Evolutionary conservation across 2,113 vertebrate species (phyloP).

Genomic region (Nesogale talazaci): DNA sequence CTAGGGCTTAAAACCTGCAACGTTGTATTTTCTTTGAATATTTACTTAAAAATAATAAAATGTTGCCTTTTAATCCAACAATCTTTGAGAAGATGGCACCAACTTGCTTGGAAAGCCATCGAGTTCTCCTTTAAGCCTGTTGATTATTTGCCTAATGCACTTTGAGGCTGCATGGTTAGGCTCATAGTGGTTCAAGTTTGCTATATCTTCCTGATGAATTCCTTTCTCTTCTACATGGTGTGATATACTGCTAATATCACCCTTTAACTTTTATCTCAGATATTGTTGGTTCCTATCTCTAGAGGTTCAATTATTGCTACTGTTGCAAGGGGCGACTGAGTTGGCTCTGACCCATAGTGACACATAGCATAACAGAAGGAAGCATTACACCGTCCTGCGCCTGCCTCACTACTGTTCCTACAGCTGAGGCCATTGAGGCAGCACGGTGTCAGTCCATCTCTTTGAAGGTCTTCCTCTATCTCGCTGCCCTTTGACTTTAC

Average conservation of each 20-base stretch:
- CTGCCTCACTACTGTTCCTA: too few relatives aligned
- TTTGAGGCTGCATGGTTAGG: neutral
- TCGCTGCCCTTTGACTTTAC: too few relatives aligned
- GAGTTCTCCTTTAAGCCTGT: neutral
- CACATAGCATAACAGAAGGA: too few relatives aligned
- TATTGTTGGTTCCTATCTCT: conserved; percentile 9
- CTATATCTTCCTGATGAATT: neutral
- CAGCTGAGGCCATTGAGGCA: too few relatives aligned
- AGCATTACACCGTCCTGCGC: too few relatives aligned
- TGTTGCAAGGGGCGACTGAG: too few relatives aligned
- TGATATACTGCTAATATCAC: neutral
- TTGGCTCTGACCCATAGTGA: too few relatives aligned
- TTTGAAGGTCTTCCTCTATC: too few relatives aligned
- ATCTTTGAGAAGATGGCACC: neutral
- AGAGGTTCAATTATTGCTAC: neutral
- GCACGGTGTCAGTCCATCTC: too few relatives aligned
- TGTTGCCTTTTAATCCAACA: neutral
- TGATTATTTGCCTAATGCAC: neutral
- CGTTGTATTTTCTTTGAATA: conserved; percentile 5
- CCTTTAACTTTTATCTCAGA: neutral
- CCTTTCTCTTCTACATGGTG: neutral
- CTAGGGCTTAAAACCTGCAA: neutral
- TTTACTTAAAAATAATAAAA: neutral
- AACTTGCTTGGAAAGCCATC: neutral
- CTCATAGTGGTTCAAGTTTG: neutral